Evolutionary conservation across 2,797 vertebrate species (phyloP).

Genomic region (Protosalanx chinensis): DNA sequence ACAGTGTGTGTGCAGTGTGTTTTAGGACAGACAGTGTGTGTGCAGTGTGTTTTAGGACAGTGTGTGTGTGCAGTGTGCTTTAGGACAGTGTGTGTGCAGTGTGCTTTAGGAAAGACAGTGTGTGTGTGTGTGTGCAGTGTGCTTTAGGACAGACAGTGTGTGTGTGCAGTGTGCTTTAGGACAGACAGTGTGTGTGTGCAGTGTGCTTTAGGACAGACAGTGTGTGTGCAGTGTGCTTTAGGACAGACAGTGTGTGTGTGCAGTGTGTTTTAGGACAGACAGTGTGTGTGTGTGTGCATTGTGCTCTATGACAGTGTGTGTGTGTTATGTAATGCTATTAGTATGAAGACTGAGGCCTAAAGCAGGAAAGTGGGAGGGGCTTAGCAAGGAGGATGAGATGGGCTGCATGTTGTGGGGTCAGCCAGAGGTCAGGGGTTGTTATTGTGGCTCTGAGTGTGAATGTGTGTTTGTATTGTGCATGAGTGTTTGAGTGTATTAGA

Average conservation of each 20-base stretch:
- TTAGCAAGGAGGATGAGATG: neutral
- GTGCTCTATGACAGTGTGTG: neutral
- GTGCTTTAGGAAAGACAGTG: no score
- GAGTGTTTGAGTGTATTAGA: neutral
- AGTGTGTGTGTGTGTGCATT: neutral
- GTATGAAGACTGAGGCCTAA: constrained; percentile 8
- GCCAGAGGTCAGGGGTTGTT: neutral
- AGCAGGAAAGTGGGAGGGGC: constrained; percentile 7
- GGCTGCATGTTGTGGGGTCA: neutral
- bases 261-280: no score
- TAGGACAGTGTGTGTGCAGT: neutral
- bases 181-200: neutral
- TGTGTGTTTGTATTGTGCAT: no score
- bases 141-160: no score
- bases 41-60: no score
- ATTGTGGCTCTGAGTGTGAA: neutral
- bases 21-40: neutral
- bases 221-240: no score
- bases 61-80: neutral
- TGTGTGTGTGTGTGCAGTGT: no score
- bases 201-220: no score
- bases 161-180: neutral
- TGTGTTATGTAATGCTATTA: constrained; percentile 25
- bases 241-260: no score
- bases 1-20: neutral